Conservation (phyloP, 2,797 vertebrate genomes). For the Amazona ochrocephala region DNA sequence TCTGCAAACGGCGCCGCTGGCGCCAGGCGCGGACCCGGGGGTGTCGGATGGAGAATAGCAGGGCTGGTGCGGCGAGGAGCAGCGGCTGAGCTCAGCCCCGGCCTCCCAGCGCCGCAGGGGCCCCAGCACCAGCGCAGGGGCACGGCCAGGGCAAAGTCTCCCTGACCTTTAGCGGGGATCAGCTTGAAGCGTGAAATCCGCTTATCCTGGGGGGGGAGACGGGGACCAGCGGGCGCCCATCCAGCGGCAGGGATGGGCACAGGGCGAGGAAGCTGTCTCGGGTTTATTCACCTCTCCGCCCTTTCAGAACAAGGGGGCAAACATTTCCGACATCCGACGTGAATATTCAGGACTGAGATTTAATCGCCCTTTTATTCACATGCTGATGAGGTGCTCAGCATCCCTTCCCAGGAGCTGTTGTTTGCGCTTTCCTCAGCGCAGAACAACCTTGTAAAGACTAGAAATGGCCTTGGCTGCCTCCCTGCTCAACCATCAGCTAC, state of each 20-base stretch:
- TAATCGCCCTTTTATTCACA: slow-evolving; percentile 31
- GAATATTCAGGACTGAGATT: background rate
- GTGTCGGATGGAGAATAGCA: background rate
- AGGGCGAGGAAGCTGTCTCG: background rate
- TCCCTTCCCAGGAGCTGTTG: background rate
- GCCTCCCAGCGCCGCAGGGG: background rate
- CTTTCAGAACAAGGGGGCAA: slow-evolving; percentile 5
- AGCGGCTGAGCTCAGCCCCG: background rate
- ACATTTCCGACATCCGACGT: background rate
- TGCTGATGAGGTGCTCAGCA: slow-evolving; percentile 11
- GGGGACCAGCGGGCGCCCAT: background rate
- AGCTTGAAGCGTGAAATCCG: background rate
- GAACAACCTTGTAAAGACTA: background rate
- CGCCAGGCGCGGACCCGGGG: background rate
- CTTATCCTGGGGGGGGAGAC: background rate
- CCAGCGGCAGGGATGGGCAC: background rate
- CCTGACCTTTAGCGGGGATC: background rate
- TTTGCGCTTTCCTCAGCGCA: background rate
- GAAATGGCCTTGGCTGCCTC: background rate
- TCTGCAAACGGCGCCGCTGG: background rate
- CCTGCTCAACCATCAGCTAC: background rate
- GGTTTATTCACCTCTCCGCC: background rate
- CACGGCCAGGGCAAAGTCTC: background rate
- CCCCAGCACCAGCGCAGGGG: background rate
- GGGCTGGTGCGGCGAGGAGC: background rate